Percentiles rank a stretch among this genome's conserved stretches.
Evolutionary conservation across 2,797 vertebrate species (phyloP).

Genomic region (Pipistrellus kuhlii): DNA sequence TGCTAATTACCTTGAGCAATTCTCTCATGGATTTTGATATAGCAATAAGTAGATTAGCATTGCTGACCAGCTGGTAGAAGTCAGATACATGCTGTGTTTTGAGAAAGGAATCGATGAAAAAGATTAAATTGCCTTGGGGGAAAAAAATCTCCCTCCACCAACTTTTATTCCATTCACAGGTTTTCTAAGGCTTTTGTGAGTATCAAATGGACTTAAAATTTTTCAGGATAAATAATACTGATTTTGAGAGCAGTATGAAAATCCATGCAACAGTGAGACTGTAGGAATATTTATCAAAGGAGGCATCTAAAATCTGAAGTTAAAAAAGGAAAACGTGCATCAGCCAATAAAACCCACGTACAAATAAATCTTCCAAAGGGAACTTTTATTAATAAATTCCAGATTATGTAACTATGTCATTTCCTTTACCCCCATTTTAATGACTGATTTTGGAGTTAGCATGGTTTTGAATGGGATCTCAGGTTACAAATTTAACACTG

Average conservation of each 20-base stretch:
- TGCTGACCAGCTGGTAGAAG: not conserved
- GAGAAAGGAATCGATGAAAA: not conserved
- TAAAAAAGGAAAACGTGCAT: not conserved
- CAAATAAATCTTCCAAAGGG: not conserved
- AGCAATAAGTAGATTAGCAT: not conserved
- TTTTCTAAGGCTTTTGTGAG: not conserved
- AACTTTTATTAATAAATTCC: not conserved
- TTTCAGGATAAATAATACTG: not conserved
- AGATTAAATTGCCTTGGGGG: not conserved
- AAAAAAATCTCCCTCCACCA: not conserved
- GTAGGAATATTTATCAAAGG: not conserved
- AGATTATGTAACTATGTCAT: not conserved
- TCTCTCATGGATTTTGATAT: not conserved
- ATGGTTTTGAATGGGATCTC: not conserved
- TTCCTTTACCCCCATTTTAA: not conserved
- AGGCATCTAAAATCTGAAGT: not conserved
- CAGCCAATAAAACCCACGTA: not conserved
- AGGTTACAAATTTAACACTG: not conserved
- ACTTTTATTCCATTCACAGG: not conserved
- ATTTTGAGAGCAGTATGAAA: slow-evolving; percentile 24
- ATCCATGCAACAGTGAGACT: not conserved
- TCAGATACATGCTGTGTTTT: not conserved
- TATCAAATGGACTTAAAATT: not conserved
- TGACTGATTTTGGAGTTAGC: not conserved
- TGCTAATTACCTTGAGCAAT: not conserved